Conservation (phyloP, 1,140 invertebrate genomes). For the Zaprionus davidi region DNA sequence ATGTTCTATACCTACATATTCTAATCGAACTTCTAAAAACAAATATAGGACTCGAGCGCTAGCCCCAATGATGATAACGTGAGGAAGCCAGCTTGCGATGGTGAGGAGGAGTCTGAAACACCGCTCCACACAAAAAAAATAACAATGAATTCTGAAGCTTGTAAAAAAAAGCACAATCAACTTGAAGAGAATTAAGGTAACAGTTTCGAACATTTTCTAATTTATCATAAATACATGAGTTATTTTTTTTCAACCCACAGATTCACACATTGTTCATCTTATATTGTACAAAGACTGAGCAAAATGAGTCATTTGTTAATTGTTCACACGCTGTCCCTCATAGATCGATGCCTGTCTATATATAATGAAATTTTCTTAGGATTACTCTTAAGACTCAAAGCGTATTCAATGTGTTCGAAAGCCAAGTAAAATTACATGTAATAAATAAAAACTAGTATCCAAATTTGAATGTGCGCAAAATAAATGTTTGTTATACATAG, state of each 20-base stretch:
- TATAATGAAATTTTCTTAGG: conserved; percentile 25
- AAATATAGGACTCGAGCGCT: conserved; percentile 52
- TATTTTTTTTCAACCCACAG: conserved; percentile 9
- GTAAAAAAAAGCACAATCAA: neutral
- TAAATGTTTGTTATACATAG: conserved; percentile 27
- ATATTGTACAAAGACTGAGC: conserved; percentile 38
- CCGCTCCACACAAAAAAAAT: conserved; percentile 4
- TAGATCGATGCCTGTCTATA: conserved; percentile 28
- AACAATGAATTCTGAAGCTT: conserved; percentile 11
- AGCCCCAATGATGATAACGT: conserved; percentile 11
- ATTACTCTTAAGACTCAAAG: conserved; percentile 39
- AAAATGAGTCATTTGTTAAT: conserved; percentile 38
- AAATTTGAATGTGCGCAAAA: conserved; percentile 42
- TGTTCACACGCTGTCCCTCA: conserved; percentile 24
- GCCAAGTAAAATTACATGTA: conserved; percentile 49
- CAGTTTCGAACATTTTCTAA: neutral
- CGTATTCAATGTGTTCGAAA: conserved; percentile 47
- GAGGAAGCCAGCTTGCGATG: conserved; percentile 2
- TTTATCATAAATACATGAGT: neutral
- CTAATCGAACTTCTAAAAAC: conserved; percentile 36
- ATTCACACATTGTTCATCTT: conserved; percentile 43
- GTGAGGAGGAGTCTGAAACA: conserved; percentile 6
- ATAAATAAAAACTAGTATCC: conserved; percentile 22
- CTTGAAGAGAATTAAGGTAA: conserved; percentile 29
- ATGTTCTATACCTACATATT: conserved; percentile 9